Evolutionary conservation across 1,140 invertebrate genomes (phyloP), one percentile per base, ranked within the genome.

Genomic region (Euschistus heros): DNA sequence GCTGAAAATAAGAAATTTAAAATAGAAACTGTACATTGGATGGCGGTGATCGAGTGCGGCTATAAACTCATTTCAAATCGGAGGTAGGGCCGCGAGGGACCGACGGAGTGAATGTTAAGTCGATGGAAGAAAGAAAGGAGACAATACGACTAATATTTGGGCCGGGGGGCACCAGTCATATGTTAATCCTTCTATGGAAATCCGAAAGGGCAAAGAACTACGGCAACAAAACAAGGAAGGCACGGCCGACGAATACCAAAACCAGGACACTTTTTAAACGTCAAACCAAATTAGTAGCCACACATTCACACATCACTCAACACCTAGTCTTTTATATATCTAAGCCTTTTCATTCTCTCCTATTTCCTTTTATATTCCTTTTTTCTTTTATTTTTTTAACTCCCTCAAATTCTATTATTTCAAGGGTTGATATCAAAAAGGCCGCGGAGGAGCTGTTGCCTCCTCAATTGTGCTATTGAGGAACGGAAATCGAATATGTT

Each of bases 281-380:
- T 57, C 54, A 57, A 57, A 20, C 54, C 24, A 57, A 57, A 57
- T 57, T 57, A 57, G 54, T 57, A 57, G 24, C 20, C 18, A 57
- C 54, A 57, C 54, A 57, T 57, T 57, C 54, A 57, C 24, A 57
- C 54, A 57, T 57, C 54, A 57, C 54, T 57, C 54, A 57, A 57
- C 54, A 57, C 54, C 54, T 57, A 24, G 20, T 57, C 54, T 50
- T 57, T 57, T 57, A 57, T 57, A 57, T 57, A 57, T 50, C n/a
- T 50, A 13, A 37, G 33, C 8, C 33, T 37, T 30, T 37, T 37
- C 33, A 37, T 37, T 37, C 33, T 37, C 33, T 37, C 13, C 33
- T 50, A 2, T 26, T 14, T 57, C 54, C 54, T 57, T 55, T 57
- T 26, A 26, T 26, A 17, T n/a, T n/a, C n/a, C 3, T 57, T 57